These are phyloP conservation scores for Agrochola circellaris DNA, from an alignment of 2,888 invertebrate genomes.

Conservation along the genomic window DNA sequence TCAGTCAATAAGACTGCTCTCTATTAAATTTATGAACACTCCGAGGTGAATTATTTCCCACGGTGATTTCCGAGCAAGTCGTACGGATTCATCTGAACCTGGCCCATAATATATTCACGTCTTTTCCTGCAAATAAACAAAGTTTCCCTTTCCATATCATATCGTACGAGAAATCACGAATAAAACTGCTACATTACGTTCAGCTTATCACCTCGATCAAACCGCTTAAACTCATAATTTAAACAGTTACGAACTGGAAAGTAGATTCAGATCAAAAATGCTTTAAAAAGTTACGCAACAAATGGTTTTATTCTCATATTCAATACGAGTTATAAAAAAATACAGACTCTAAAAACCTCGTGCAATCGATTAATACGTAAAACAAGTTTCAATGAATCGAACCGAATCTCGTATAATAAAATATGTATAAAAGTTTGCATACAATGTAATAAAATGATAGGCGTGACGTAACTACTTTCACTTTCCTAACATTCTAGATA, in stretches of 20 bases:
- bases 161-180: slow-evolving; percentile 27
- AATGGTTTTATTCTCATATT: not conserved
- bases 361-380: slow-evolving; percentile 11
- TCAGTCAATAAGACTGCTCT: not conserved
- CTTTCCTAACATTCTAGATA: slow-evolving; percentile 72
- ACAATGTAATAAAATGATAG: slow-evolving; percentile 55
- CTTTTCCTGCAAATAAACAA: slow-evolving; percentile 25
- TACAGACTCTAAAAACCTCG: slow-evolving; percentile 6
- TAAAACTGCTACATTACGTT: slow-evolving; percentile 37
- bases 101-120: slow-evolving; percentile 16
- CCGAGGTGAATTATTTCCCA: not conserved
- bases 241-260: slow-evolving; percentile 46
- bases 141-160: slow-evolving; percentile 46
- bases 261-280: slow-evolving; percentile 45
- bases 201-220: slow-evolving; percentile 45
- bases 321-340: slow-evolving; percentile 14
- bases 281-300: slow-evolving; percentile 46
- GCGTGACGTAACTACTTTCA: slow-evolving; percentile 71
- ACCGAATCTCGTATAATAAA: slow-evolving; percentile 43
- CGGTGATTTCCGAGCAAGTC: not conserved
- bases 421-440: slow-evolving; percentile 40
- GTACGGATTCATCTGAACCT: not conserved
- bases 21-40: not conserved
- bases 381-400: slow-evolving; percentile 41
- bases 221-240: slow-evolving; percentile 35